These are phyloP conservation scores for Arion vulgaris DNA, from an alignment of 1,140 invertebrate genomes.

Conservation along the genomic window DNA sequence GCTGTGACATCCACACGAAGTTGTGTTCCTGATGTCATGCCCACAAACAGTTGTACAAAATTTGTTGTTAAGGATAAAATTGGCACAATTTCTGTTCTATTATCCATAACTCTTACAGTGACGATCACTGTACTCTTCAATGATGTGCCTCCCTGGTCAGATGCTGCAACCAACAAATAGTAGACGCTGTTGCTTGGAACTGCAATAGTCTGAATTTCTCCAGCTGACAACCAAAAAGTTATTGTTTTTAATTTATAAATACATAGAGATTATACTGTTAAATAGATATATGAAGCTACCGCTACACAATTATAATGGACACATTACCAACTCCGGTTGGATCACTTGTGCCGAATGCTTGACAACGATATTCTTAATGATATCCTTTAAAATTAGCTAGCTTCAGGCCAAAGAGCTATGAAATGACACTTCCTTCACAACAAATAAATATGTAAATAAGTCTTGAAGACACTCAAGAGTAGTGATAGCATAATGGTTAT, in stretches of 20 bases:
- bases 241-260: not conserved
- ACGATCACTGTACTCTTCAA: not conserved
- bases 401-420: too few relatives aligned
- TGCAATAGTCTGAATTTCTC: not conserved
- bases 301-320: too few relatives aligned
- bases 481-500: too few relatives aligned
- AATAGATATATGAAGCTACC: too few relatives aligned
- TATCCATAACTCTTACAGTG: not conserved
- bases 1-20: slow-evolving; percentile 82
- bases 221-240: not conserved
- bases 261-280: too few relatives aligned
- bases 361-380: too few relatives aligned
- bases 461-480: too few relatives aligned
- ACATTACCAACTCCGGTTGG: too few relatives aligned
- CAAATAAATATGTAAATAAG: too few relatives aligned
- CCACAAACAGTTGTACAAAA: slow-evolving; percentile 83
- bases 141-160: not conserved
- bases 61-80: slow-evolving; percentile 42
- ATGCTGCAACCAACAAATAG: not conserved
- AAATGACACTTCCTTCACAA: too few relatives aligned
- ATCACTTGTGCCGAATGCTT: too few relatives aligned
- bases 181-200: not conserved
- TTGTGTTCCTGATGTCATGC: slow-evolving; percentile 86
- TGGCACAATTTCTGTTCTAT: not conserved
- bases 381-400: too few relatives aligned